Evolutionary conservation across 2,113 vertebrate species (phyloP).

Genomic region (Paramisgurnus dabryanus): DNA sequence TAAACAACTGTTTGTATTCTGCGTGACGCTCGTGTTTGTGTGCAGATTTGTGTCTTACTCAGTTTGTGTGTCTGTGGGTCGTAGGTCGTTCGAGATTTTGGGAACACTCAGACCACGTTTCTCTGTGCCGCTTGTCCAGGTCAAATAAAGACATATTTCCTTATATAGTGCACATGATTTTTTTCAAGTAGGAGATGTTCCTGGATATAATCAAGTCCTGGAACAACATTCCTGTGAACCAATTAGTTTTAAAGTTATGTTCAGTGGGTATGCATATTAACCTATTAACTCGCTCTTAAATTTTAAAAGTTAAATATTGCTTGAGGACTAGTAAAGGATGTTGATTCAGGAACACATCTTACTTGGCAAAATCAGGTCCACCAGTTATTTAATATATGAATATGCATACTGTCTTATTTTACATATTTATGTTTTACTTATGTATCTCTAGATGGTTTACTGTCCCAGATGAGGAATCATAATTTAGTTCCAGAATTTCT

Average conservation of each 20-base stretch:
- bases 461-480: slow-evolving; percentile 76
- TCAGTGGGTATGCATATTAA: no score
- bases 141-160: slow-evolving; percentile 33
- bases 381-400: background rate
- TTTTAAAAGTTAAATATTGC: no score
- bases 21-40: background rate
- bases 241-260: background rate
- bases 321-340: no score
- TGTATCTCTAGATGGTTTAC: slow-evolving; percentile 64
- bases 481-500: slow-evolving; percentile 74
- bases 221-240: no score
- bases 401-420: background rate
- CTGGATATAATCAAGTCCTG: no score
- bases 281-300: no score
- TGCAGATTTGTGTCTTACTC: background rate
- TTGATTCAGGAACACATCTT: background rate
- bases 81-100: slow-evolving; percentile 81
- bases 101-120: slow-evolving; percentile 73
- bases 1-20: background rate
- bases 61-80: slow-evolving; percentile 18
- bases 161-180: no score
- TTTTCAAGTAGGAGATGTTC: no score
- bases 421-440: background rate
- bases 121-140: slow-evolving; percentile 68
- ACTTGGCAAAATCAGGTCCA: no score